Percentiles rank a stretch among this genome's conserved stretches.
Conservation (phyloP, 2,113 vertebrate species). For the Sinosuthora webbiana region DNA sequence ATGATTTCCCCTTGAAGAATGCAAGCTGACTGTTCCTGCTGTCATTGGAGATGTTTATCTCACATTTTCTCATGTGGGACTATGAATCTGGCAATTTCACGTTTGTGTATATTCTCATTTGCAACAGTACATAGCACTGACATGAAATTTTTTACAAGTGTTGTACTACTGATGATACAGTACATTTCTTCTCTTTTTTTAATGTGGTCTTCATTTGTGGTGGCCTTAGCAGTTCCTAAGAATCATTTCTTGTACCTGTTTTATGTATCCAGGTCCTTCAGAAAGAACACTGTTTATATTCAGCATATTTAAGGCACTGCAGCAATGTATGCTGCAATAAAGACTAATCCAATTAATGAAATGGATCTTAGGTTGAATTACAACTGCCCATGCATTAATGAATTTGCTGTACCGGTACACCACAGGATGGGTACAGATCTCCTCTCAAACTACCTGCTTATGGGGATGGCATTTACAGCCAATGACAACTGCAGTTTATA, state of each 20-base stretch:
- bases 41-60: background rate
- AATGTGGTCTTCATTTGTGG: background rate
- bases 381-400: background rate
- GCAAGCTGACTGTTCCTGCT: background rate
- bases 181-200: background rate
- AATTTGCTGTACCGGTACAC: background rate
- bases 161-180: background rate
- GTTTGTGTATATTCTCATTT: background rate
- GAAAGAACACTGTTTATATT: background rate
- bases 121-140: background rate
- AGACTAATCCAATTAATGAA: background rate
- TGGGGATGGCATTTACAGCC: background rate
- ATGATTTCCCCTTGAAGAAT: background rate
- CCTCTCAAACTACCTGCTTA: background rate
- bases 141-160: background rate
- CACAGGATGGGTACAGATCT: background rate
- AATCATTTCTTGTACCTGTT: background rate
- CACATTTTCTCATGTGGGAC: background rate
- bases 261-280: background rate
- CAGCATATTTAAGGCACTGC: background rate
- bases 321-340: background rate
- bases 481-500: background rate
- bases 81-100: background rate
- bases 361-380: background rate
- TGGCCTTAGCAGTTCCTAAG: background rate